Base-by-base conservation (phyloP, 2,888 invertebrate genomes). In the Pristionchus entomophagus region DNA sequence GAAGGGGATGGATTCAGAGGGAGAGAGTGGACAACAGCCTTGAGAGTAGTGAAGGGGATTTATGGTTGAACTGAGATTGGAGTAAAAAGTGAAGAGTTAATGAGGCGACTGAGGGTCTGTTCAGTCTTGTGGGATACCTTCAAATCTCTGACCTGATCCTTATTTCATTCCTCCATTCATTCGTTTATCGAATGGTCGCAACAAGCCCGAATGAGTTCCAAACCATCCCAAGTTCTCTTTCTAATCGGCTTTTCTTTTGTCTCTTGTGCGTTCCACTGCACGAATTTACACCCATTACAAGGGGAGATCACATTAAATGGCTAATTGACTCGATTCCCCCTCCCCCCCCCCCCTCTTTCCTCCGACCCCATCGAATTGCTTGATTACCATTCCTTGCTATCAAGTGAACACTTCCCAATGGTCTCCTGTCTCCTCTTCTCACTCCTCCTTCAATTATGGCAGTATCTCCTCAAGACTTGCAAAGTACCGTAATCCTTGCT, bases 281-380 rank as follows among this genome's bases (percentile, higher is more conserved):
- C 73, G 73, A 73, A 73, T 73, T 73, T 73, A 73, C 73, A 73
- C 45, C 73, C 38, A 73, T 73, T 73, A 73, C 73, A 73, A 73
- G 73, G 73, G 73, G 73, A 73, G 73, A 73, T 45, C 73, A 73
- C 73, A 73, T 73, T 80, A 80, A 80, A 80, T 80, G 78, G 22
- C 78, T 51, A 41, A 80, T 41, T 80, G 29, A 51, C 32, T 80
- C 51, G 78, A 80, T 80, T 80, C 49, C 29, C 38, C 35, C 69
- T 14, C 35, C 62, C 62, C 26, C 41, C n/a, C n/a, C n/a, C n/a
- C n/a, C 19, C 59, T 5, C 45, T 45, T 29, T 77, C 26, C 45
- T 26, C 49, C 77, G 41, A 41, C 77, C 77, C 32, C 10, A 51
- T 53, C 32, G 29, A 51, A 29, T 51, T 29, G 32, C 78, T 80